Conservation (phyloP, 2,113 vertebrate genomes). For the Sylvia atricapilla region DNA sequence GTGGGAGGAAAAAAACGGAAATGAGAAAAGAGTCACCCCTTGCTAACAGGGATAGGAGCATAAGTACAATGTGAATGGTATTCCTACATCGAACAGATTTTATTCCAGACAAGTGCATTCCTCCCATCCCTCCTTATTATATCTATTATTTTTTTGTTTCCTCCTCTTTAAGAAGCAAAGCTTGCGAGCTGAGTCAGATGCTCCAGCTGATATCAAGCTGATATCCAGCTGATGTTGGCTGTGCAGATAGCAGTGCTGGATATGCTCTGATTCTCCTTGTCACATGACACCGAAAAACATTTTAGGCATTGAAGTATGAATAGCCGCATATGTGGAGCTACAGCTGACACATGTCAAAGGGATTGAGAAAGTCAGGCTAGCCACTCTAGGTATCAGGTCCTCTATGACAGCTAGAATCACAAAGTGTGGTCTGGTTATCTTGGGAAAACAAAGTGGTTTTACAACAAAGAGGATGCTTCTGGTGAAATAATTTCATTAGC, state of each 20-base stretch:
- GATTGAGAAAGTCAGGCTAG: not conserved
- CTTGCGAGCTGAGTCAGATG: not conserved
- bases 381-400: not conserved
- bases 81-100: not conserved
- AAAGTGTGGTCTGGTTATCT: not conserved
- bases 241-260: not conserved
- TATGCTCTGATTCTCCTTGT: not conserved
- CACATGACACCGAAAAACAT: accelerated
- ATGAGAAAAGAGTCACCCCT: not conserved
- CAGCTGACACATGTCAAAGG: accelerated
- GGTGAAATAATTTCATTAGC: not conserved
- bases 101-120: not conserved
- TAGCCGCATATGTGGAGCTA: accelerated
- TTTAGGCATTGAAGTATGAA: not conserved
- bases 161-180: not conserved
- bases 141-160: not conserved
- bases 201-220: too few species aligned
- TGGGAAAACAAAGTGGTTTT: not conserved
- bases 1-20: not conserved
- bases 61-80: not conserved
- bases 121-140: accelerated
- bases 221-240: accelerated
- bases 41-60: not conserved
- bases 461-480: not conserved
- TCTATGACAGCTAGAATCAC: not conserved